These are phyloP conservation scores for Celastrina argiolus DNA, from an alignment of 2,888 invertebrate genomes.

Conservation along the genomic window DNA sequence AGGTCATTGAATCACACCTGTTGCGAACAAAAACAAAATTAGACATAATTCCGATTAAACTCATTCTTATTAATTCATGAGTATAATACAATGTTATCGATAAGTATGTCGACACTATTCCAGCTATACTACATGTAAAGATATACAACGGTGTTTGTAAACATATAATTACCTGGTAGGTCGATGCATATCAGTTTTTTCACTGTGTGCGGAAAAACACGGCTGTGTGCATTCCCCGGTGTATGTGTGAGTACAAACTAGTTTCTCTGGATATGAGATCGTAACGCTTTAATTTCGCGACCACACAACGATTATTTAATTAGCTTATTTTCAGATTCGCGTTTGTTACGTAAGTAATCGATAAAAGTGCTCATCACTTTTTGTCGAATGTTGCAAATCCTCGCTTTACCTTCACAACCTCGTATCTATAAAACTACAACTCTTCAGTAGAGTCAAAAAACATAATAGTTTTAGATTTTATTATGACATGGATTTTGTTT, in stretches of 20 bases:
- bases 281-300: conserved; percentile 45
- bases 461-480: no score
- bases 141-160: conserved; percentile 64
- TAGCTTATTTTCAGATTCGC: conserved; percentile 44
- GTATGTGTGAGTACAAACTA: conserved; percentile 49
- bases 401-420: no score
- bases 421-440: no score
- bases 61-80: not conserved
- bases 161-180: conserved; percentile 77
- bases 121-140: conserved; percentile 45
- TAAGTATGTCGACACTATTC: conserved; percentile 42
- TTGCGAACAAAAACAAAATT: not conserved
- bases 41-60: not conserved
- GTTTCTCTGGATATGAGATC: conserved; percentile 63
- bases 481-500: no score
- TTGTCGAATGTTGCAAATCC: no score
- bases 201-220: conserved; percentile 35
- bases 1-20: not conserved
- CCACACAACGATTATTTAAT: conserved; percentile 56
- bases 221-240: conserved; percentile 34
- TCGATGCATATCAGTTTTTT: conserved; percentile 71
- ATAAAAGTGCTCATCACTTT: not conserved
- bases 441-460: no score
- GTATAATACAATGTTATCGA: conserved; percentile 27
- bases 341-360: conserved; percentile 13